Percentiles rank a stretch among this genome's conserved stretches.
Conservation (phyloP, 2,888 invertebrate genomes). For the Acheta domesticus region DNA sequence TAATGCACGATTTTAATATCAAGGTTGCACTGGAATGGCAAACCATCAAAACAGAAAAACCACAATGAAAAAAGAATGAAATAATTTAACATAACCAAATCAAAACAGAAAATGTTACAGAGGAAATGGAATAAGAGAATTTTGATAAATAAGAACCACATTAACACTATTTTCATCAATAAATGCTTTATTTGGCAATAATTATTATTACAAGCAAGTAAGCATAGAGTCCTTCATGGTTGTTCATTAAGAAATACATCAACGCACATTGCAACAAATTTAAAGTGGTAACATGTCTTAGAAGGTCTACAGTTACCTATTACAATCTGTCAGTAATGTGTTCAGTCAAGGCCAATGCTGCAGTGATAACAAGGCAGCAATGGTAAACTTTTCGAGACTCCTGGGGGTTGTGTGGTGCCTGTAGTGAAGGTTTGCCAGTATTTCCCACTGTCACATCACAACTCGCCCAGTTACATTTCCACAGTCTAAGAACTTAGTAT, state of each 20-base stretch:
- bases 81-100: constrained; percentile 29
- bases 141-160: constrained; percentile 12
- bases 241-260: constrained; percentile 1
- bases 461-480: constrained; percentile 35
- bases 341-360: no score
- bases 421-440: constrained; percentile 56
- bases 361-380: no score
- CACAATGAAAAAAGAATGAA: constrained; percentile 27
- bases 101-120: constrained; percentile 28
- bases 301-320: no score
- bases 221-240: constrained; percentile 27
- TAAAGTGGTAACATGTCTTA: background rate
- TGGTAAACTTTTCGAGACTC: background rate
- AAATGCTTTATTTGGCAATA: constrained; percentile 32
- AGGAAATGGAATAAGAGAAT: background rate
- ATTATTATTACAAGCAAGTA: constrained; percentile 35
- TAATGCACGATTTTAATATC: no score
- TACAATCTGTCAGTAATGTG: no score
- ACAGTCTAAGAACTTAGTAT: no score
- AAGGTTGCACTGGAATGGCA: constrained; percentile 43
- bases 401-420: constrained; percentile 39
- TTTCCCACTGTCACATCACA: constrained; percentile 40
- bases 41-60: constrained; percentile 43
- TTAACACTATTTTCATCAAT: constrained; percentile 22
- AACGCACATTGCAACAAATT: background rate